A percentile compares a stretch with the other conserved stretches of the same genome.
phyloP scores from a whole-genome alignment of 2,113 vertebrate genomes.

The Brachyhypopomus gauderio region DNA sequence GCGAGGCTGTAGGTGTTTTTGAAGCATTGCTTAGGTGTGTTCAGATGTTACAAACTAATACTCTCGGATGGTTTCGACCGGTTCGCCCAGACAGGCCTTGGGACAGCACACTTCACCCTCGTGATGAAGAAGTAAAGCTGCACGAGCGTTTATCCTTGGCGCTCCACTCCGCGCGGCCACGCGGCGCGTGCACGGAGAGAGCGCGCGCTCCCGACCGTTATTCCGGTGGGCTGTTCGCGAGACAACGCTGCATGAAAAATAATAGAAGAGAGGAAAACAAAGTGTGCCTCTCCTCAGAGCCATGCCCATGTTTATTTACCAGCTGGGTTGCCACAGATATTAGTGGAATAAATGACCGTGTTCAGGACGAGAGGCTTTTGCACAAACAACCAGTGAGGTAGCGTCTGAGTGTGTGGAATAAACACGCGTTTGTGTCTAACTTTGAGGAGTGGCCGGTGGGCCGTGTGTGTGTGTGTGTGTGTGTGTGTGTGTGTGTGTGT shows the following conservation, averaged over 20 bases:
- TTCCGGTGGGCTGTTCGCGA: neutral
- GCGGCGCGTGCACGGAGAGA: neutral
- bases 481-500: too few species aligned
- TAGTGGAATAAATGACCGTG: constrained; percentile 59
- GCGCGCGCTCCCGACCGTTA: neutral
- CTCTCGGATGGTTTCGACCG: too few species aligned
- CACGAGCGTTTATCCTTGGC: too few species aligned
- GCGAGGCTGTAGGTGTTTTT: too few species aligned
- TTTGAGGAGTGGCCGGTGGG: constrained; percentile 64
- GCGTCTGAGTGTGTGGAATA: constrained; percentile 67
- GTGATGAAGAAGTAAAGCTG: too few species aligned
- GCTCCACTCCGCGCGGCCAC: too few species aligned
- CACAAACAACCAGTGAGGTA: constrained; percentile 71
- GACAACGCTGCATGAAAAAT: constrained; percentile 24
- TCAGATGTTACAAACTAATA: too few species aligned
- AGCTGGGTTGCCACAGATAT: constrained; percentile 46
- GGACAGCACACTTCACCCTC: too few species aligned
- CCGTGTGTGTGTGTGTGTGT: constrained; percentile 55
- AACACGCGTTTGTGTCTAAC: constrained; percentile 68
- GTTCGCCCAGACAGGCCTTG: too few species aligned
- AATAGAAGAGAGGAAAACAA: constrained; percentile 36
- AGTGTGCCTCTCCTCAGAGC: constrained; percentile 25
- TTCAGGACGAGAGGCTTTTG: constrained; percentile 63
- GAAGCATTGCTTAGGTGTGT: too few species aligned
- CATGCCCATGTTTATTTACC: constrained; percentile 52